phyloP scores from a whole-genome alignment of 1,140 invertebrate genomes.

The Pseudomyrmex cubaensis region DNA sequence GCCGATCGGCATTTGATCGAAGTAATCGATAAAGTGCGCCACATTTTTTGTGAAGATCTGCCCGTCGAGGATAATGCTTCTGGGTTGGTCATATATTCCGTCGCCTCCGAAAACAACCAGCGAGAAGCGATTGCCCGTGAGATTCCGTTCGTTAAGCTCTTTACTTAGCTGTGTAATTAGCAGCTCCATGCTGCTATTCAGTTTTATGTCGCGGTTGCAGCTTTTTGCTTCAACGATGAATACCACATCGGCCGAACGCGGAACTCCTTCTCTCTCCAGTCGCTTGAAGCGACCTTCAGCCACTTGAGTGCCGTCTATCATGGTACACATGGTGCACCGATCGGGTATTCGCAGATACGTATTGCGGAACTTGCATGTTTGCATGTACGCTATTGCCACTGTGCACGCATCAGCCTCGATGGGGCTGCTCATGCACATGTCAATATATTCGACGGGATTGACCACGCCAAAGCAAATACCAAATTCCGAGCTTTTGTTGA shows the following conservation, averaged over 20 bases:
- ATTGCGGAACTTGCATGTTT: constrained; percentile 90
- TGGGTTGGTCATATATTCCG: constrained; percentile 89
- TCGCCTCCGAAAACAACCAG: constrained; percentile 92
- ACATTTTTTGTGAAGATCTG: constrained; percentile 87
- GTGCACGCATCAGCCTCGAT: constrained; percentile 89
- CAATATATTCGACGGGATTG: constrained; percentile 87
- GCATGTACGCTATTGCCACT: constrained; percentile 91
- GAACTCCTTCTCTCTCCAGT: constrained; percentile 85
- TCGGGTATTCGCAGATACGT: constrained; percentile 92
- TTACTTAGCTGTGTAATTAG: constrained; percentile 89
- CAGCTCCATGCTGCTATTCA: constrained; percentile 88
- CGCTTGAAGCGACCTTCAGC: constrained; percentile 90
- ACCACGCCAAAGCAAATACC: constrained; percentile 90
- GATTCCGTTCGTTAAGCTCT: constrained; percentile 87
- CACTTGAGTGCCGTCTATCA: constrained; percentile 88
- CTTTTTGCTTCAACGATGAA: constrained; percentile 94
- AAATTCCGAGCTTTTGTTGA: constrained; percentile 89
- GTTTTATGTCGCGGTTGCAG: constrained; percentile 90
- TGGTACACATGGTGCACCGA: constrained; percentile 89
- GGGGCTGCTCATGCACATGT: constrained; percentile 87
- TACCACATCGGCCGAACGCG: constrained; percentile 92
- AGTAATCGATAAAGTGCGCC: constrained; percentile 87
- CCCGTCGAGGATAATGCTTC: constrained; percentile 89
- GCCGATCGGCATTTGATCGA: constrained; percentile 88
- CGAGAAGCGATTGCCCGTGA: constrained; percentile 91